Base-by-base conservation (phyloP, 2,888 invertebrate genomes). In the Drosophila niveifrons region DNA sequence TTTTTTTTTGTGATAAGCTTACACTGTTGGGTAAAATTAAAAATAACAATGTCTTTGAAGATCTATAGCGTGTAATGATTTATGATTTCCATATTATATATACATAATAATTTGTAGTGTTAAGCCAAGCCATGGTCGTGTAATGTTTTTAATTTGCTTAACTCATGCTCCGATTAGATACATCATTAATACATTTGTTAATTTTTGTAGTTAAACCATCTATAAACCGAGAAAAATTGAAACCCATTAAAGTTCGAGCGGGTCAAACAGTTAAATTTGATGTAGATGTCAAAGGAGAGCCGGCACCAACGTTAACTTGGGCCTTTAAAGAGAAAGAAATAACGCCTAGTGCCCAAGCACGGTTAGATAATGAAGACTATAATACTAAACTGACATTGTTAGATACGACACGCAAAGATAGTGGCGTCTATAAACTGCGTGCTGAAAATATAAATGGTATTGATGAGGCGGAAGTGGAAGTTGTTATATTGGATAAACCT, bases 241-340 rank as follows among this genome's bases (percentile, higher is more conserved):
- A 96, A 71, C 95, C 96, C 1, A 94, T 98, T 0, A 96, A 96
- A 90, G 96, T 99, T 3, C 96, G 98, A 82, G 97, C 98, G 18
- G 98, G 99, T 0, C 96, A 97, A 90, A 94, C 95, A 9, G 96
- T 99, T 84, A 97, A 96, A 88, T 94, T 99, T 86, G 98, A 98
- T 91, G 98, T 99, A 2, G 97, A 98, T 92, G 96, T 98, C 80
- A 96, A 96, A 91, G 99, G 99, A 91, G 99, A 99, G 93, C 99
- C 99, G 53, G 96, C 98, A 89, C 99, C 99, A 93, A 96, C 95
- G 75, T 95, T 96, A 82, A 96, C 95, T 6, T 98, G 98, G 98
- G 95, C 66, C 29, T 86, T 91, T 34, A 91, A 90, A 31, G 90
- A 88, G 2, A 93, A 94, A 93, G 94, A 94, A 71, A 92, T 97